A percentile compares a stretch with the other conserved stretches of the same genome.
phyloP scores from a whole-genome alignment of 2,797 vertebrate species.

The Lerista edwardsae region DNA sequence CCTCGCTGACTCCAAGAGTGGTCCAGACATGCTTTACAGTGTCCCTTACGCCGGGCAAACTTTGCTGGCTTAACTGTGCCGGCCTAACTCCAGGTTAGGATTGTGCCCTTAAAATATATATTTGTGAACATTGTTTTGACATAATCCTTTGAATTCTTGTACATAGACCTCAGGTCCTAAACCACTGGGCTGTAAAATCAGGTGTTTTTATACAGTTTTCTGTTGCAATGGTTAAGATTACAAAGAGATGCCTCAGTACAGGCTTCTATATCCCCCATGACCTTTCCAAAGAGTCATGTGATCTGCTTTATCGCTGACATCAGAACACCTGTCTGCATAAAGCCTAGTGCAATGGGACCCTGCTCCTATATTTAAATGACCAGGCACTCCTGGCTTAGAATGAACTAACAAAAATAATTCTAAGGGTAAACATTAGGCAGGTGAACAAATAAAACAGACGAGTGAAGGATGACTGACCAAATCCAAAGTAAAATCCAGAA shows the following conservation, averaged over 20 bases:
- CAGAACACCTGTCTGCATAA: constrained; percentile 15
- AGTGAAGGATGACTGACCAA: not conserved
- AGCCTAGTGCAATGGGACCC: not conserved
- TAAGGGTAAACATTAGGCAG: constrained; percentile 14
- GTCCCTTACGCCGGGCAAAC: no score
- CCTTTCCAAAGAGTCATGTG: constrained; percentile 6
- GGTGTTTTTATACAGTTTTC: not conserved
- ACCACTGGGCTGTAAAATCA: not conserved
- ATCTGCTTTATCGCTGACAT: not conserved
- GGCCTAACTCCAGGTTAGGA: no score
- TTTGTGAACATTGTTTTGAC: no score
- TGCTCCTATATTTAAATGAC: constrained; percentile 24
- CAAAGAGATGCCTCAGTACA: not conserved
- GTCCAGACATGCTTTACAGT: no score
- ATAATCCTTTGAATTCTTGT: not conserved
- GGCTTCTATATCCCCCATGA: not conserved
- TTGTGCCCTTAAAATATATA: no score
- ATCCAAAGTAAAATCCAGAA: not conserved
- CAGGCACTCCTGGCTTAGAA: not conserved
- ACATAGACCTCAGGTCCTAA: not conserved
- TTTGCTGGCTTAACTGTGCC: no score
- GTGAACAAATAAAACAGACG: constrained; percentile 17
- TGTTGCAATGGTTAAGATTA: not conserved
- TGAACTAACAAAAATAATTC: constrained; percentile 15
- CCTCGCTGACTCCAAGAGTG: no score